These are phyloP conservation scores for Myathropa florea DNA, from an alignment of 2,888 invertebrate species.

Conservation along the genomic window DNA sequence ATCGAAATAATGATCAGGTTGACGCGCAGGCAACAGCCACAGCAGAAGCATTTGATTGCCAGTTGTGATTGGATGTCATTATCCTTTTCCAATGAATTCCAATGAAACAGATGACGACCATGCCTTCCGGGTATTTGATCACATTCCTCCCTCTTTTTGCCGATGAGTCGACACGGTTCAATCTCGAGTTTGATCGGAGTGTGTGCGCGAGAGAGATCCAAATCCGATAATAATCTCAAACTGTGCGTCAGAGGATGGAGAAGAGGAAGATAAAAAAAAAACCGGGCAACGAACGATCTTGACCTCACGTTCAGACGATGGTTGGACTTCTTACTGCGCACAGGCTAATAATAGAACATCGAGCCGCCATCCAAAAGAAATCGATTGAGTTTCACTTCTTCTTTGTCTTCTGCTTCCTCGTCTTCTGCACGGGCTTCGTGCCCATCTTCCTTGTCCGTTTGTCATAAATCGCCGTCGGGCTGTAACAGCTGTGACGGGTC, in stretches of 20 bases:
- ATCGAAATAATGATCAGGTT: neutral
- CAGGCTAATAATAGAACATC: constrained; percentile 57
- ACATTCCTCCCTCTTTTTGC: neutral
- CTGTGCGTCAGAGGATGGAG: constrained; percentile 11
- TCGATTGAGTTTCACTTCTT: constrained; percentile 19
- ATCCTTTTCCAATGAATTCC: neutral
- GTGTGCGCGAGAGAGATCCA: constrained; percentile 3
- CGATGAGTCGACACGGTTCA: neutral
- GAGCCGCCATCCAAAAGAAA: constrained; percentile 32
- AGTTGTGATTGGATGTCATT: neutral
- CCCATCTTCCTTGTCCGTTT: neutral
- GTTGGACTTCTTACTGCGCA: constrained; percentile 30
- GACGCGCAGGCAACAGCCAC: neutral
- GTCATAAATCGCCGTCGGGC: neutral
- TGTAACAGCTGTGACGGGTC: constrained; percentile 16
- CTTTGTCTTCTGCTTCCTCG: neutral
- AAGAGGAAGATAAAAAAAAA: constrained; percentile 21
- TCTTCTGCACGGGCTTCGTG: neutral
- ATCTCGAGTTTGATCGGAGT: neutral
- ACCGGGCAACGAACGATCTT: constrained; percentile 69
- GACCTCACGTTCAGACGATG: constrained; percentile 62
- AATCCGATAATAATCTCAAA: constrained; percentile 23
- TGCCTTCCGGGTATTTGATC: neutral
- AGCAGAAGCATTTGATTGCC: neutral
- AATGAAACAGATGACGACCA: neutral